Base-by-base conservation (phyloP, 2,888 invertebrate species). In the Conus canariensis region DNA sequence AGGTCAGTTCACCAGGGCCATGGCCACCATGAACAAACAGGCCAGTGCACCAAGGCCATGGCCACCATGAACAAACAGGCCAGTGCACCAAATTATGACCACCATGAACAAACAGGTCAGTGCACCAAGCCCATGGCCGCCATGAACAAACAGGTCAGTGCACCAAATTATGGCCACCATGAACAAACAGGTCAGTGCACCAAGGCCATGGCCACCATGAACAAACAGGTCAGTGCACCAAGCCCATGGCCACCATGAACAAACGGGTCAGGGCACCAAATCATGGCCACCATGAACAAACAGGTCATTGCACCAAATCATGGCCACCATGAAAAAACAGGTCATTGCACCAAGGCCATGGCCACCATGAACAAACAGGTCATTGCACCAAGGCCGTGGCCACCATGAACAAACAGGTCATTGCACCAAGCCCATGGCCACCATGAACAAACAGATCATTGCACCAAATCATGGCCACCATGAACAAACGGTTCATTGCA, bases 21-120 rank as follows among this genome's bases (percentile, higher is more conserved):
- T 99, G 99, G 98, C 98, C 96, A 98, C 98, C 96, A 99, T 99
- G 99, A 99, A 99, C 97, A 97, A 97, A 97, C 97, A 96, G 96
- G 97, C 96, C 22, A 83, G 82, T 58, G 90, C 60, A 58, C 45
- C 97, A 99, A 99, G 97, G 98, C 99, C 9, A 99, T 99, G 99
- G n/a, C 22, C 74, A n/a, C 45, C 45, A 45, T 58, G 14, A 9
- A 30, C 45, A 82, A 82, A 8, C 70, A 74, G 45, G 45, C 3
- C 45, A n/a, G 8, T 0, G 12, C 74, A 74, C 22, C n/a, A 74
- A 74, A 6, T n/a, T 3, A n/a, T 74, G 74, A 4, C 74, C 74
- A 19, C 74, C 74, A 74, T 74, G n/a, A 74, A n/a, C n/a, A 74
- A 74, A 19, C 74, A 74, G 74, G 74, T 74, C 19, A 64, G 74